Evolutionary conservation across 2,113 vertebrate species (phyloP), one percentile per base, ranked within the genome.

Genomic region (Atrichornis clamosus): DNA sequence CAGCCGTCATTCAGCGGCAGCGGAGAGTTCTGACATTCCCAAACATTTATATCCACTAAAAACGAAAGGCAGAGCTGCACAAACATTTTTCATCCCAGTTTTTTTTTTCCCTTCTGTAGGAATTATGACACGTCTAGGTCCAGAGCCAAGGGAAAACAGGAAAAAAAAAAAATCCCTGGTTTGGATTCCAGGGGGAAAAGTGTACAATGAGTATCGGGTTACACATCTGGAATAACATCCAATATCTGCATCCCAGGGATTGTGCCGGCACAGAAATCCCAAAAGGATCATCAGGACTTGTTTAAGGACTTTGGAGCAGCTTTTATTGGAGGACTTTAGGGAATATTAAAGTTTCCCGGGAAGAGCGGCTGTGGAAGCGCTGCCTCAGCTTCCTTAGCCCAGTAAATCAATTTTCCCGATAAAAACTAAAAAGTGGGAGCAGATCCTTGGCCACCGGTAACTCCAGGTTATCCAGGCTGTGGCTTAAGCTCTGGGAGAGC

Each of bases 31-130:
- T 96, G 90, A 93, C 94, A 97, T 67, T 94, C 94, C 94, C n/a
- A 89, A 97, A 97, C 93, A 97, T 97, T 98, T 98, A 97, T 96
- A 98, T 96, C 97, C 93, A 97, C 97, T 97, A 97, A 96, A 95
- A 98, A 96, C 90, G 94, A 97, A 97, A 95, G 95, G 65, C 95
- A 77, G n/a, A 81, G 84, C 97, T 95, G 89, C 81, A 26, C 86
- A 89, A 97, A 95, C 91, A 96, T 98, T 97, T 97, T 97, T 84
- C 74, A 94, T 93, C 87, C 41, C 21, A 0, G 5, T 91, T 82
- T 60, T 60, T 86, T 50, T 96, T 97, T 97, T 94, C 78, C 82
- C 67, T 90, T 84, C 92, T 59, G 42, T 86, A 85, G 86, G 93
- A 97, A 97, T 97, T 94, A 96, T 93, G 94, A 91, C 83, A 89